Base-by-base conservation (phyloP, 2,797 vertebrate genomes). In the Cetoscarus ocellatus region DNA sequence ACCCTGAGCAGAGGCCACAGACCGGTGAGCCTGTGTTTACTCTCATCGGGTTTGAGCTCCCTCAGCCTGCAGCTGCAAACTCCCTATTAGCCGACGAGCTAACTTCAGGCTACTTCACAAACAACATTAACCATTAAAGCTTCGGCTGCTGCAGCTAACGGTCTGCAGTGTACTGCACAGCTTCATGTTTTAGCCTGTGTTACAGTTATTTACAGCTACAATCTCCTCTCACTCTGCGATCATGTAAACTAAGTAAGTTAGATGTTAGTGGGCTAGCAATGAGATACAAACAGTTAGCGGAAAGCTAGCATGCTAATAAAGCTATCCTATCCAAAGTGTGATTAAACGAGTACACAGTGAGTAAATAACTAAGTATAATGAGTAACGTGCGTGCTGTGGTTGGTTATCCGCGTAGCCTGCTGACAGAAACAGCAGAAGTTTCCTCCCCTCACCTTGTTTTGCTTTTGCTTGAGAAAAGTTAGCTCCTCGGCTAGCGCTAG, bases 401-500 rank as follows among this genome's bases (percentile, higher is more conserved):
- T 0, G 36, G 19, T 7, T 44, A 1, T 58, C 10, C 52, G 14
- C 2, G 8, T 1, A 52, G 35, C 6, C 18, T 2, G 38, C 6
- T 42, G 34, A 6, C 27, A 0, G 42, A 43, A 42, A 8, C 3
- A 7, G 57, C 3, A 6, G 5, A n/a, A 43, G 17, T 67, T 59
- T 63, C 44, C 44, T 47, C 3, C 8, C 13, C 85, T 84, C 85
- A 91, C 90, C 90, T 90, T 91, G 84, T 72, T 90, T 83, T 80
- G 74, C 78, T 86, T 83, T 70, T 67, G 75, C 66, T 67, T 50
- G 54, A 11, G 65, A 72, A 77, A 81, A 80, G 73, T 79, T 55
- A 79, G 77, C 75, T 86, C 70, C 79, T 11, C 71, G 17, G 79
- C 78, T 82, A 75, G 66, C 75, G 62, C 42, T 84, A 82, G 84